Conservation (phyloP, 2,113 vertebrate species). For the Eubucco bourcierii region DNA sequence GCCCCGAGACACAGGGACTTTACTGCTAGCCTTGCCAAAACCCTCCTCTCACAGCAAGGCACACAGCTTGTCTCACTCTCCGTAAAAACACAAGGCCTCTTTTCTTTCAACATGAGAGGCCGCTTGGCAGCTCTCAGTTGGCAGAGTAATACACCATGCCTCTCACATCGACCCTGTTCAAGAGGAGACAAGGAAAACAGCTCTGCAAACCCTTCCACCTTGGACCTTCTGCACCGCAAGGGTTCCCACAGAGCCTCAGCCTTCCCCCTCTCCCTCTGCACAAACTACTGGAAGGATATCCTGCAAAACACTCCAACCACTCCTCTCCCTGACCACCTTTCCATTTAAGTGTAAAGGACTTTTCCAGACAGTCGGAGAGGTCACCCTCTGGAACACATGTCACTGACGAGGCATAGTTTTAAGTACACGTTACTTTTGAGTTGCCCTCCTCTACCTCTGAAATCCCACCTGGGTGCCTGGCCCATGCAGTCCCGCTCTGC, state of each 20-base stretch:
- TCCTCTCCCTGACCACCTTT: neutral
- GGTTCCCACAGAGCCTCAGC: neutral
- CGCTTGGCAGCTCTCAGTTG: neutral
- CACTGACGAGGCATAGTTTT: neutral
- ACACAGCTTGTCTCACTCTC: neutral
- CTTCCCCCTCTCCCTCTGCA: neutral
- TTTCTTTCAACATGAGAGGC: neutral
- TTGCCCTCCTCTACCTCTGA: neutral
- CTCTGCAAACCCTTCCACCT: neutral
- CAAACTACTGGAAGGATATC: neutral
- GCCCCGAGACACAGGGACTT: neutral
- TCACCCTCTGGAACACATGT: neutral
- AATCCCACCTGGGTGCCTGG: neutral
- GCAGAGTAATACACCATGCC: neutral
- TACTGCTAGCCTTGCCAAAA: neutral
- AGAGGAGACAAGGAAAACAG: neutral
- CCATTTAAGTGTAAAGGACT: neutral
- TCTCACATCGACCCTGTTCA: neutral
- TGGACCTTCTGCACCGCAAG: neutral
- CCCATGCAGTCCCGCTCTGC: accelerated
- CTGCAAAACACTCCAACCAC: neutral
- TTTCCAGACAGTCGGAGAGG: neutral
- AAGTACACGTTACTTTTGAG: neutral
- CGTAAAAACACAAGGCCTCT: neutral
- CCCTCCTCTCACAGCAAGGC: neutral